These are phyloP conservation scores for Cladopsammia gracilis DNA, from an alignment of 64 coral and sea anemone species.

Conservation along the genomic window DNA sequence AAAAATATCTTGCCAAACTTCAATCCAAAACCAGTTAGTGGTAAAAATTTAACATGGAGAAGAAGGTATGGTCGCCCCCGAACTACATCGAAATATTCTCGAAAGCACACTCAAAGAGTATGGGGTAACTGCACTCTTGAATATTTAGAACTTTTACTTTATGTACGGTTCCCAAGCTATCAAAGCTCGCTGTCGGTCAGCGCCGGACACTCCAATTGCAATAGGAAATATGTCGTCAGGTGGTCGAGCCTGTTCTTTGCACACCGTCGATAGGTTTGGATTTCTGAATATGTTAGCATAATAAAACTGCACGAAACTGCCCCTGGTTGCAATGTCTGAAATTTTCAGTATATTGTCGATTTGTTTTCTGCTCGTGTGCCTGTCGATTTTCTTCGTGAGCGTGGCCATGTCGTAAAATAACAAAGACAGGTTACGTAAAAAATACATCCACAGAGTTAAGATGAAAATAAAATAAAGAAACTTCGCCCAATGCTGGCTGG, in stretches of 20 bases:
- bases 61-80: too few species aligned
- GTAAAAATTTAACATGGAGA: too few species aligned
- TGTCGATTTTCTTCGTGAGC: conserved; percentile 58
- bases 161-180: conserved; percentile 40
- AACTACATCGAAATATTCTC: neutral
- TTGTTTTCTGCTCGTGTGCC: neutral
- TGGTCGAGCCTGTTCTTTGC: neutral
- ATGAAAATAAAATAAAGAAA: conserved; percentile 58
- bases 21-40: too few species aligned
- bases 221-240: neutral
- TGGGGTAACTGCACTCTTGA: too few species aligned
- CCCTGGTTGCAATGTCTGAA: conserved; percentile 55
- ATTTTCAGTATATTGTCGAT: conserved; percentile 66
- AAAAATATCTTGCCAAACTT: too few species aligned
- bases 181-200: neutral
- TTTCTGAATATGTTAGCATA: conserved; percentile 83
- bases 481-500: neutral
- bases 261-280: conserved; percentile 63
- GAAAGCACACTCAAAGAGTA: neutral
- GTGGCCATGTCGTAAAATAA: conserved; percentile 77
- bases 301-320: conserved; percentile 89
- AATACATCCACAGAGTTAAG: conserved; percentile 61
- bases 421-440: conserved; percentile 67
- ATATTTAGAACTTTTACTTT: neutral
- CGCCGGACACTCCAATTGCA: neutral